Base-by-base conservation (phyloP, 2,888 invertebrate genomes). In the Eremobia ochroleuca region DNA sequence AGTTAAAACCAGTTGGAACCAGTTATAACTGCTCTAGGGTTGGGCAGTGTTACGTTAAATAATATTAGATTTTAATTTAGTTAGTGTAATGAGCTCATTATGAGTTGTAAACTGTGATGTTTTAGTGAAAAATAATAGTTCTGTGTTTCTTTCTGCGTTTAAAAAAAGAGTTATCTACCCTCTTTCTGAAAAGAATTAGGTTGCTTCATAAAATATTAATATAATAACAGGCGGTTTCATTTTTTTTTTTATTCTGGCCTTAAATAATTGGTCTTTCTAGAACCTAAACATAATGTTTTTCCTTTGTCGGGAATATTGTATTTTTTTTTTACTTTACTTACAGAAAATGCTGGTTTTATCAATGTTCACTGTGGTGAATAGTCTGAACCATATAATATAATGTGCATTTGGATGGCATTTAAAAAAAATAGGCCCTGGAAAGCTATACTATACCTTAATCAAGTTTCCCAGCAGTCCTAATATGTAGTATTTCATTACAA, bases 1-100 rank as follows among this genome's bases (percentile, higher is more conserved):
- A 87, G 87, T 87, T 86, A 80, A 73, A 81, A 81, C 86, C 73
- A 77, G 83, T 83, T 76, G 40, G 59, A 77, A 84, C 75, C 55
- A 61, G 83, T 79, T 86, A 3, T 34, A 65, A 77, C 82, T 0
- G 21, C 49, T 40, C n/a, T 71, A 88, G 88, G 87, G 87, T 61
- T 82, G 80, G 80, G 43, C 52, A 31, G 15, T 37, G 62, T 82
- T 73, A 34, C 21, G 31, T 62, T 65, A 43, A 66, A 77, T 73
- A 68, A 81, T 62, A 85, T 76, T 61, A 77, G 11, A 66, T 71
- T 85, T 73, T 67, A 52, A 73, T 67, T 67, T 21, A 40, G 9
- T 73, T 52, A 37, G 25, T 34, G 0, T 73, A 59, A 59, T 40
- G 34, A 76, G 40, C 40, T 76, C 67, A 13, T 55, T 40, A 46